A percentile compares a stretch with the other conserved stretches of the same genome.
These are phyloP conservation scores for Bombyx mandarina DNA, from an alignment of 1,140 invertebrate species.

Conservation along the genomic window DNA sequence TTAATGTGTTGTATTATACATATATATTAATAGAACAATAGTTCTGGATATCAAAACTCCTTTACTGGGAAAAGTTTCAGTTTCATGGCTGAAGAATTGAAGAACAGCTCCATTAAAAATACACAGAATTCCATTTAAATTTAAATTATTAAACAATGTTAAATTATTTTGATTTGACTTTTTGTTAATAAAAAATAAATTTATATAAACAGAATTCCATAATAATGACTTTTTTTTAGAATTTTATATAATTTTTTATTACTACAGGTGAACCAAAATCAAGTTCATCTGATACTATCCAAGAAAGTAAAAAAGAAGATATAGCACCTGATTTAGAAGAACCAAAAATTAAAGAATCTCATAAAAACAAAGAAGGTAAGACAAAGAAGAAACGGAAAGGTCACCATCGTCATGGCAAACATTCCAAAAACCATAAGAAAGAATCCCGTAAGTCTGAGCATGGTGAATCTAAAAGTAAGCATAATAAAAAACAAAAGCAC, in stretches of 20 bases:
- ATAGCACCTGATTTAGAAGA: conserved; percentile 21
- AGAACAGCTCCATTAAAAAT: no score
- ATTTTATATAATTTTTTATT: conserved; percentile 3
- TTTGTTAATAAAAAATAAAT: no score
- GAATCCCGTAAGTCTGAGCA: conserved; percentile 41
- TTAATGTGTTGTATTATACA: no score
- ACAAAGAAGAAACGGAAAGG: conserved; percentile 65
- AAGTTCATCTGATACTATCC: conserved; percentile 35
- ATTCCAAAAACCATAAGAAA: conserved; percentile 64
- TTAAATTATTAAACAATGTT: no score
- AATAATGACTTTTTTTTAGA: not conserved
- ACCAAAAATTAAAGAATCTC: conserved; percentile 52
- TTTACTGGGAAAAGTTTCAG: no score
- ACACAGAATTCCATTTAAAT: no score
- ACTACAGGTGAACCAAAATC: conserved; percentile 51
- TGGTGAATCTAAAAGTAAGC: conserved; percentile 41
- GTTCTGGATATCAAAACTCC: no score
- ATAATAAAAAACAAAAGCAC: conserved; percentile 46
- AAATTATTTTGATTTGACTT: no score
- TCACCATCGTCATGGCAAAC: conserved; percentile 68
- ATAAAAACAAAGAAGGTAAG: conserved; percentile 64
- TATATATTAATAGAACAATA: no score
- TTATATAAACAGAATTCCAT: no score
- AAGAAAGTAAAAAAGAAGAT: conserved; percentile 43
- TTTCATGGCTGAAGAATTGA: no score